Percentiles rank a stretch among this genome's conserved stretches.
Evolutionary conservation across 1,140 invertebrate genomes (phyloP).

Genomic region (Procambarus clarkii): DNA sequence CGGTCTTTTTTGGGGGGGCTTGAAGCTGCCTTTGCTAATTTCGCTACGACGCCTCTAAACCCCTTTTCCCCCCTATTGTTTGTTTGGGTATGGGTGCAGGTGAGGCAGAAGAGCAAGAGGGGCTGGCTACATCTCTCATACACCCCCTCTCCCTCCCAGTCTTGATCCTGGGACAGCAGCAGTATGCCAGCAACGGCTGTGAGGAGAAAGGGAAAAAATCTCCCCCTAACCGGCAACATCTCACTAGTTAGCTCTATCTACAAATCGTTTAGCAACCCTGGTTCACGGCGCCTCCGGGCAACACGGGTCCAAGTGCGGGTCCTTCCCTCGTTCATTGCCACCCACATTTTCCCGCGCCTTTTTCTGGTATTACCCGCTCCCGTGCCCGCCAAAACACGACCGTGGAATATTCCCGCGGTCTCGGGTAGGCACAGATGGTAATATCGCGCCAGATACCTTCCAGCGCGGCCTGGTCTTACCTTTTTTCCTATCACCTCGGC

Average conservation of each 20-base stretch:
- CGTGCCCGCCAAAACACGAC: slow-evolving; percentile 25
- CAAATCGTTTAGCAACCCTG: slow-evolving; percentile 70
- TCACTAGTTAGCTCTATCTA: slow-evolving; percentile 72
- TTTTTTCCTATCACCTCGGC: slow-evolving; percentile 61
- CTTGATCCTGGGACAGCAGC: not conserved
- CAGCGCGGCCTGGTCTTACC: slow-evolving; percentile 3
- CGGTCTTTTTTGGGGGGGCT: too few species aligned
- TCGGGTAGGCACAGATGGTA: slow-evolving; percentile 10
- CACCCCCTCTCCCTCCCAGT: not conserved
- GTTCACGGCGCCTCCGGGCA: slow-evolving; percentile 22
- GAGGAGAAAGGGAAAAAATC: too few species aligned
- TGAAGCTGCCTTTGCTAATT: too few species aligned
- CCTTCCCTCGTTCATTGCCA: not conserved
- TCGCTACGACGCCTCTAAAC: too few species aligned
- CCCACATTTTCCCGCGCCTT: not conserved
- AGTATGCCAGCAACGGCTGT: slow-evolving; percentile 21
- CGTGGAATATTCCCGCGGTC: not conserved
- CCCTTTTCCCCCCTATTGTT: too few species aligned
- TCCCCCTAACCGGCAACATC: slow-evolving; percentile 47
- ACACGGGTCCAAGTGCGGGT: slow-evolving; percentile 18
- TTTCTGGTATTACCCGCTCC: not conserved
- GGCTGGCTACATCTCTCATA: too few species aligned
- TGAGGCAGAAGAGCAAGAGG: not conserved
- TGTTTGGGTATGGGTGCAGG: too few species aligned
- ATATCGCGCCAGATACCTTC: not conserved